Percentiles rank a stretch among this genome's conserved stretches.
phyloP scores from a whole-genome alignment of 2,797 vertebrate species.

The Catamblyrhynchus diadema region DNA sequence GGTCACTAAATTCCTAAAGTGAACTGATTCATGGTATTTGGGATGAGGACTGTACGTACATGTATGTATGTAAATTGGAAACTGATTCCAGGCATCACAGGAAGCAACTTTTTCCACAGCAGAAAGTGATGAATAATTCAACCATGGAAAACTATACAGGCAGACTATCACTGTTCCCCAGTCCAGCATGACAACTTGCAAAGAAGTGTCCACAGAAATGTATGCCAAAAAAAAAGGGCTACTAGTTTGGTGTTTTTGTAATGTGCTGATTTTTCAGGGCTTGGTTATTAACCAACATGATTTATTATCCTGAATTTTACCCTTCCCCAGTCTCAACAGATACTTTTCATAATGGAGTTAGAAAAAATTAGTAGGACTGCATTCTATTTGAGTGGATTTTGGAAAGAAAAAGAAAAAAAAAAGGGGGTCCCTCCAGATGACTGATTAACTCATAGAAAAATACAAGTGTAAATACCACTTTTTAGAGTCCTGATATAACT shows the following conservation, averaged over 20 bases:
- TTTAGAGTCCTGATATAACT: not conserved
- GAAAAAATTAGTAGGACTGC: not conserved
- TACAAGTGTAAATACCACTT: not conserved
- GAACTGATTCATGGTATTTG: accelerated
- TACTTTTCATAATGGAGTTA: not conserved
- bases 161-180: not conserved
- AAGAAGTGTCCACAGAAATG: not conserved
- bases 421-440: not conserved
- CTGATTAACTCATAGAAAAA: not conserved
- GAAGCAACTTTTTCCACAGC: not conserved
- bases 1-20: not conserved
- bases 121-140: not conserved
- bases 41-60: not conserved
- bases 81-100: not conserved
- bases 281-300: not conserved
- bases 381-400: not conserved
- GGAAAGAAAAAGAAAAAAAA: not conserved
- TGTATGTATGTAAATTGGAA: not conserved
- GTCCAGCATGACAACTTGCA: not conserved
- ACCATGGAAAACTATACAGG: not conserved
- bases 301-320: not conserved
- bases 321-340: not conserved
- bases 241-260: not conserved
- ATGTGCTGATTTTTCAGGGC: not conserved
- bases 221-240: not conserved